Conservation (phyloP, 2,888 invertebrate species). For the Stegana nigrithorax region DNA sequence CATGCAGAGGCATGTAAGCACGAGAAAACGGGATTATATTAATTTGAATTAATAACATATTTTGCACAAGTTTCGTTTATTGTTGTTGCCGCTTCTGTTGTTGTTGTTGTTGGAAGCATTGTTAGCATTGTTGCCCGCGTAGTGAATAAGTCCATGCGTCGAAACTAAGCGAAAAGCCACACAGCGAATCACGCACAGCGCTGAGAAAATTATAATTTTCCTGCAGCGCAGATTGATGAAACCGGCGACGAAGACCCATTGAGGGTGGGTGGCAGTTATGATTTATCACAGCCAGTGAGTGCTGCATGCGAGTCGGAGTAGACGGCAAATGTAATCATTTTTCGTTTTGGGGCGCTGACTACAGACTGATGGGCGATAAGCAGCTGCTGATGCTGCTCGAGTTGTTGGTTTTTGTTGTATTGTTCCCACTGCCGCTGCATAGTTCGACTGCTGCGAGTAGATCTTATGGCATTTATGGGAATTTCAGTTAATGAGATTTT, state of each 20-base stretch:
- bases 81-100: too few relatives aligned
- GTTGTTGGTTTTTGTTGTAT: not conserved
- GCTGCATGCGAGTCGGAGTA: not conserved
- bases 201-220: slow-evolving; percentile 12
- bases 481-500: slow-evolving; percentile 52
- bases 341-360: too few relatives aligned
- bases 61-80: slow-evolving; percentile 51
- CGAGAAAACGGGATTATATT: slow-evolving; percentile 57
- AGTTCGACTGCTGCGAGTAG: not conserved
- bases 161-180: too few relatives aligned
- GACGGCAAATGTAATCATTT: too few relatives aligned
- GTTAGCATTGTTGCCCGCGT: too few relatives aligned
- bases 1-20: not conserved
- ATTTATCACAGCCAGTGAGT: slow-evolving; percentile 4
- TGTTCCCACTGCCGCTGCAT: not conserved
- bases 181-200: too few relatives aligned
- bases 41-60: slow-evolving; percentile 66
- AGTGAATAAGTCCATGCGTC: too few relatives aligned
- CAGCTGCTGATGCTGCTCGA: slow-evolving; percentile 4
- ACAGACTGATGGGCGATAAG: not conserved
- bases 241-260: not conserved
- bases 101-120: too few relatives aligned
- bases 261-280: not conserved
- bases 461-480: slow-evolving; percentile 29
- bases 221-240: slow-evolving; percentile 7